Base-by-base conservation (phyloP, 2,797 vertebrate species). In the Tragelaphus oryx region DNA sequence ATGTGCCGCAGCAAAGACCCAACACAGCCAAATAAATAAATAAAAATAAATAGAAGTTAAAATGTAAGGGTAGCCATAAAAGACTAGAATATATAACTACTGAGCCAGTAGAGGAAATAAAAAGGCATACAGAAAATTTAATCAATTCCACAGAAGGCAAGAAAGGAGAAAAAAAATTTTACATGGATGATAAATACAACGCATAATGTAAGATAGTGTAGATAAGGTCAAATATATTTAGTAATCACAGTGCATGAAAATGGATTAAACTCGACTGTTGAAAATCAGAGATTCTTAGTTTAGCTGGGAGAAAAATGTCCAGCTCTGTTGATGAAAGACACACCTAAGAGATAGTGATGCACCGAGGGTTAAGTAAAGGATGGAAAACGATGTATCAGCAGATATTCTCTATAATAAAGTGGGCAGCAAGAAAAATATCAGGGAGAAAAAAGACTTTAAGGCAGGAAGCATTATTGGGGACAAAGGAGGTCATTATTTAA, bases 211-310 rank as follows among this genome's bases (percentile, higher is more conserved):
- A 52, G 41, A 44, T 60, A 68, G 30, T 59, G 62, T 57, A 84
- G 75, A 74, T 84, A 37, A 84, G 24, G 57, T 78, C 85, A 81
- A 54, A 28, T 80, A 6, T 71, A 26, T 76, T 68, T 80, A 24
- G 30, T 76, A 76, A 50, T 84, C 52, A 89, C 5, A 54, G 6
- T 81, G 81, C 62, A 44, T 79, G 91, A 82, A 94, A 57, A 57
- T 76, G 74, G 37, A 44, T 87, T 80, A 55, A 86, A 87, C 24
- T 20, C n/a, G n/a, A 26, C 37, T 65, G 9, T 78, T 71, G 16
- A 80, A 87, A 90, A 68, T 30, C 60, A 87, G 79, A 94, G 57
- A 76, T 82, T 91, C 28, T 76, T 87, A 30, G 55, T 95, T 87
- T 84, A n/a, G 17, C n/a, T 46, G 57, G 52, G 30, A 54, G 55